Conservation (phyloP, 1,140 invertebrate species). For the Drosophila watanabei region DNA sequence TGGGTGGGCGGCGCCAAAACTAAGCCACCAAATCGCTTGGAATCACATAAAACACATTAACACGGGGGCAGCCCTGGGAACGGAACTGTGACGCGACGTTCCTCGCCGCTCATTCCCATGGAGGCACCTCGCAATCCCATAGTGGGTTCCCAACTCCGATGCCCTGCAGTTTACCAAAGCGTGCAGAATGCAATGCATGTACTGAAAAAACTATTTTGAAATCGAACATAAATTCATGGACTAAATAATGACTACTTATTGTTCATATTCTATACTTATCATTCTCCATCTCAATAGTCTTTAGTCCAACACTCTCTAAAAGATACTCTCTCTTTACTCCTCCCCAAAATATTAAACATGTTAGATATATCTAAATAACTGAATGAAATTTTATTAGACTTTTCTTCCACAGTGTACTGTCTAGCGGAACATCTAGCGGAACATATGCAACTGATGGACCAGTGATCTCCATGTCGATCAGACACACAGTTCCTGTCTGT, state of each 20-base stretch:
- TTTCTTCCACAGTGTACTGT: neutral
- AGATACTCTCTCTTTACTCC: neutral
- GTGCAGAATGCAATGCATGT: conserved; percentile 56
- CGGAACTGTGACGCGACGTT: conserved; percentile 62
- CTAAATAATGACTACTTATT: too few relatives aligned
- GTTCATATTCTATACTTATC: neutral
- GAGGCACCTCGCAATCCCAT: conserved; percentile 42
- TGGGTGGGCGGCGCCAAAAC: conserved; percentile 80
- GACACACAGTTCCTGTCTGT: conserved; percentile 87
- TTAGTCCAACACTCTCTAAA: too few relatives aligned
- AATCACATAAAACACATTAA: conserved; percentile 83
- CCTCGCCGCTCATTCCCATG: conserved; percentile 49
- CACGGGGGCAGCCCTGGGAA: conserved; percentile 68
- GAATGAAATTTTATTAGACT: neutral
- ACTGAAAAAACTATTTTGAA: conserved; percentile 21
- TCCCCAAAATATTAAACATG: neutral
- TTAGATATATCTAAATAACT: neutral
- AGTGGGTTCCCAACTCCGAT: conserved; percentile 34
- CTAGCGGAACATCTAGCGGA: conserved; percentile 1
- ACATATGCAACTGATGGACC: conserved; percentile 29
- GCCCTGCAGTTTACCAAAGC: conserved; percentile 71
- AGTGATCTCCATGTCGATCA: conserved; percentile 36
- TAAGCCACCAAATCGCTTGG: conserved; percentile 70
- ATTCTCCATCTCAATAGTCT: too few relatives aligned
- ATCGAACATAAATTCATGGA: neutral